Evolutionary conservation across 2,113 vertebrate species (phyloP).

Genomic region (Lanius collurio): DNA sequence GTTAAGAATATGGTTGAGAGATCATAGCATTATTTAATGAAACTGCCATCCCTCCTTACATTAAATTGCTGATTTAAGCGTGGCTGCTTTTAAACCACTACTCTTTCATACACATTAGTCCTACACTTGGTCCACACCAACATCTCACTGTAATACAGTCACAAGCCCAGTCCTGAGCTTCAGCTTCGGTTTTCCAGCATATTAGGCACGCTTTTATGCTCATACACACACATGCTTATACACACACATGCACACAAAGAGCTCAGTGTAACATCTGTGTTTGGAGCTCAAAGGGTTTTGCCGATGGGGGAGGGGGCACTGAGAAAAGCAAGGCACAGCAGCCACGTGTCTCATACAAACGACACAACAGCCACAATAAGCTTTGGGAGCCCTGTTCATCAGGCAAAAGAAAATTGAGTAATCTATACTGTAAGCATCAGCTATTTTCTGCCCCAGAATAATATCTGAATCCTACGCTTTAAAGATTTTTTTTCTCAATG

Average conservation of each 20-base stretch:
- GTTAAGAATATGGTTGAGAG: conserved; percentile 61
- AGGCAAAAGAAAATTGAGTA: conserved; percentile 38
- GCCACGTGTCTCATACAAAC: conserved; percentile 49
- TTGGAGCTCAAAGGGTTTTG: conserved; percentile 52
- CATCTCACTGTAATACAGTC: neutral
- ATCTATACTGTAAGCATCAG: conserved; percentile 18
- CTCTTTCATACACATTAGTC: neutral
- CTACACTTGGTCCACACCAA: neutral
- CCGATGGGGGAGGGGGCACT: conserved; percentile 55
- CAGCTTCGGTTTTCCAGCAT: conserved; percentile 1
- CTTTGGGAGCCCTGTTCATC: conserved; percentile 20
- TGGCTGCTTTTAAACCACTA: conserved; percentile 40
- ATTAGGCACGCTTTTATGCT: neutral
- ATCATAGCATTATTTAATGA: conserved; percentile 67
- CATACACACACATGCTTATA: neutral
- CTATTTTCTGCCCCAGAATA: neutral
- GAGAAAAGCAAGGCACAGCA: conserved; percentile 68
- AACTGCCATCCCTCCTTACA: conserved; percentile 43
- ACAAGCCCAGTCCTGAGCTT: neutral
- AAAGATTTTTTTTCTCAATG: neutral
- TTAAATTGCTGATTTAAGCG: conserved; percentile 45
- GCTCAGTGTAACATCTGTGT: conserved; percentile 28
- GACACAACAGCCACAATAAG: conserved; percentile 48
- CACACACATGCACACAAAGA: conserved; percentile 43
- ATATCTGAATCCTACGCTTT: neutral